Conservation (phyloP, 2,888 invertebrate species). For the Napeogenes inachia region DNA sequence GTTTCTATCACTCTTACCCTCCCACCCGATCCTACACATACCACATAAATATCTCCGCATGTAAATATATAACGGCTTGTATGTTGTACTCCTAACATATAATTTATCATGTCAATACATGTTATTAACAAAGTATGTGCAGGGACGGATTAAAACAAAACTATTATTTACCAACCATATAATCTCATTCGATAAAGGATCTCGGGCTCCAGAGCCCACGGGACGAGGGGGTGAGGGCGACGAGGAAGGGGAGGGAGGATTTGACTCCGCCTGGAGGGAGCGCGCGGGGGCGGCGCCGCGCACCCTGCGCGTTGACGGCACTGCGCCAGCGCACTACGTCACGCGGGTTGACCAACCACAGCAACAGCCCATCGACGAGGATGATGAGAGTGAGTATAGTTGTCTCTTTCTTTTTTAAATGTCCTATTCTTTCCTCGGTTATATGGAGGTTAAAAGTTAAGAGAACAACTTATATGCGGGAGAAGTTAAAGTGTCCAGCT, state of each 20-base stretch:
- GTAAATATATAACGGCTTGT: neutral
- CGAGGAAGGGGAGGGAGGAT: constrained; percentile 46
- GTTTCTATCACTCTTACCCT: too few species aligned
- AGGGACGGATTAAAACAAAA: too few species aligned
- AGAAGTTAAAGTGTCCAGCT: too few species aligned
- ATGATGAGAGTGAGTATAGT: constrained; percentile 55
- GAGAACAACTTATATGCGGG: too few species aligned
- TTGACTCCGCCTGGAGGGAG: constrained; percentile 54
- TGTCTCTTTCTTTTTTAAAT: neutral
- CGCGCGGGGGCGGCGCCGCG: constrained; percentile 36
- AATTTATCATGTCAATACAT: too few species aligned
- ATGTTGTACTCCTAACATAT: too few species aligned
- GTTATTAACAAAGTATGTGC: too few species aligned
- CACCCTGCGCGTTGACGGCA: constrained; percentile 60
- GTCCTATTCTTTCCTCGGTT: neutral
- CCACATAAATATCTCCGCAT: neutral
- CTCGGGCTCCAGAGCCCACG: constrained; percentile 7
- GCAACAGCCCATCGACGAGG: constrained; percentile 32
- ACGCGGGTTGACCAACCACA: constrained; percentile 52
- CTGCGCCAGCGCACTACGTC: constrained; percentile 52
- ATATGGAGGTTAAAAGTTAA: too few species aligned
- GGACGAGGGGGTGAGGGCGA: constrained; percentile 21
- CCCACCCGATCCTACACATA: too few species aligned
- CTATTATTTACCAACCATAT: neutral
- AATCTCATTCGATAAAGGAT: constrained; percentile 3